A percentile compares a stretch with the other conserved stretches of the same genome.
These are phyloP conservation scores for Sebastes hopkinsi DNA, from an alignment of 2,797 vertebrate genomes.

Conservation along the genomic window DNA sequence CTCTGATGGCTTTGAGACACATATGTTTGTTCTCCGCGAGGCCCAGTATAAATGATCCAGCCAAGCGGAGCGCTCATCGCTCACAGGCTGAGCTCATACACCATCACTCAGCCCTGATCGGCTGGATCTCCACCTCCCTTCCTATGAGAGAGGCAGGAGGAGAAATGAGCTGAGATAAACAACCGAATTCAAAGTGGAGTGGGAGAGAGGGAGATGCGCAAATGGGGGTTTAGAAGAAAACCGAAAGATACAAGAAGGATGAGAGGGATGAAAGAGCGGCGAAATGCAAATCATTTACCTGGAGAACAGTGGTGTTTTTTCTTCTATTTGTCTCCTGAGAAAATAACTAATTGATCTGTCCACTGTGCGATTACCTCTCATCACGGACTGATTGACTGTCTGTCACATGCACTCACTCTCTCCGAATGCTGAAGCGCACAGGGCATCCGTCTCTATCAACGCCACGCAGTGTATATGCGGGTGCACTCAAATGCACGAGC, in stretches of 20 bases:
- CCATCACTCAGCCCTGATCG: slow-evolving; percentile 74
- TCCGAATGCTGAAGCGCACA: slow-evolving; percentile 68
- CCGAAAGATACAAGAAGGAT: slow-evolving; percentile 43
- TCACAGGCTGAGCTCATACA: slow-evolving; percentile 59
- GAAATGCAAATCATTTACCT: slow-evolving; percentile 60
- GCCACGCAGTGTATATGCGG: background rate
- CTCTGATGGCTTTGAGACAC: slow-evolving; percentile 61
- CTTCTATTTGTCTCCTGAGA: slow-evolving; percentile 59
- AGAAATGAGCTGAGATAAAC: slow-evolving; percentile 69
- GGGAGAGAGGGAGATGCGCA: slow-evolving; percentile 25
- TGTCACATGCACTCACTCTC: slow-evolving; percentile 69
- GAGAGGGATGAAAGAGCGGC: slow-evolving; percentile 44
- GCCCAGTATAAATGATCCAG: slow-evolving; percentile 66
- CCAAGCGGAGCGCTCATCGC: slow-evolving; percentile 48
- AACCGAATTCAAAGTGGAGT: slow-evolving; percentile 58
- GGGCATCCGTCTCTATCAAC: slow-evolving; percentile 76
- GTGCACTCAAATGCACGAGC: slow-evolving; percentile 10
- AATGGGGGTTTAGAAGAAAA: slow-evolving; percentile 6
- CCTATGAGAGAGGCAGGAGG: slow-evolving; percentile 53
- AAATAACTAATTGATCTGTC: slow-evolving; percentile 82
- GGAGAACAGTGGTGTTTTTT: slow-evolving; percentile 54
- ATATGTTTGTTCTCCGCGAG: slow-evolving; percentile 53
- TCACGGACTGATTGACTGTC: slow-evolving; percentile 80
- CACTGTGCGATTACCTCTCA: slow-evolving; percentile 78
- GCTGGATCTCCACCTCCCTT: slow-evolving; percentile 65